A percentile compares a stretch with the other conserved stretches of the same genome.
These are phyloP conservation scores for Saccostrea cuccullata DNA, from an alignment of 1,140 invertebrate genomes.

Conservation along the genomic window DNA sequence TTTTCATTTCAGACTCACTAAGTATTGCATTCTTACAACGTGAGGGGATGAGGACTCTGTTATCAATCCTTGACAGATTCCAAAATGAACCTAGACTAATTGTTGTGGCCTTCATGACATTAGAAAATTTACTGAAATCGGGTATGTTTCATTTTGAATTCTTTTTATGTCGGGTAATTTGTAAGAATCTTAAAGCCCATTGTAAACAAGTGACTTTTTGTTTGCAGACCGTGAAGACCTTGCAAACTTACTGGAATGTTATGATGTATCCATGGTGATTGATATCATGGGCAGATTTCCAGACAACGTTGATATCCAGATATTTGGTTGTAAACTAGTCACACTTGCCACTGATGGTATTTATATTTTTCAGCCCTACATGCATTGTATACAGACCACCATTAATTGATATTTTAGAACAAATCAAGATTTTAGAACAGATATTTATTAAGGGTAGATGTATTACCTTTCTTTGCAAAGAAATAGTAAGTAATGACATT, in stretches of 20 bases:
- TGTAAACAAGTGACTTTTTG: no score
- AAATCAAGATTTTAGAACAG: no score
- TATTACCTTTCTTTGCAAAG: no score
- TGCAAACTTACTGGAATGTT: not conserved
- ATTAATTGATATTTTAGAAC: no score
- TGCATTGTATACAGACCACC: no score
- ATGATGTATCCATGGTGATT: not conserved
- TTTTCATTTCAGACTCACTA: not conserved
- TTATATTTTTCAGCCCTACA: not conserved
- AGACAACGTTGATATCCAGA: not conserved
- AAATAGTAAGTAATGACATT: no score
- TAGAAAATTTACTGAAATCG: conserved; percentile 7
- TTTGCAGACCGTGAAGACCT: not conserved
- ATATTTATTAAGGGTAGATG: no score
- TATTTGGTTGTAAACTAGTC: conserved; percentile 16
- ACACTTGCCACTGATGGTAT: not conserved
- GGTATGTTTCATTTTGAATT: not conserved
- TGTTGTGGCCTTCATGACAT: not conserved
- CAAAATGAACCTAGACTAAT: not conserved
- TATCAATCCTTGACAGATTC: not conserved
- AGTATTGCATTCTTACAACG: not conserved
- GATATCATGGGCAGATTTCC: conserved; percentile 15
- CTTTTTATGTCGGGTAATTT: no score
- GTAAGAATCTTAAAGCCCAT: no score
- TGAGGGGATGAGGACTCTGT: not conserved